Evolutionary conservation across 2,888 invertebrate genomes (phyloP).

Genomic region (Ischnus inquisitorius): DNA sequence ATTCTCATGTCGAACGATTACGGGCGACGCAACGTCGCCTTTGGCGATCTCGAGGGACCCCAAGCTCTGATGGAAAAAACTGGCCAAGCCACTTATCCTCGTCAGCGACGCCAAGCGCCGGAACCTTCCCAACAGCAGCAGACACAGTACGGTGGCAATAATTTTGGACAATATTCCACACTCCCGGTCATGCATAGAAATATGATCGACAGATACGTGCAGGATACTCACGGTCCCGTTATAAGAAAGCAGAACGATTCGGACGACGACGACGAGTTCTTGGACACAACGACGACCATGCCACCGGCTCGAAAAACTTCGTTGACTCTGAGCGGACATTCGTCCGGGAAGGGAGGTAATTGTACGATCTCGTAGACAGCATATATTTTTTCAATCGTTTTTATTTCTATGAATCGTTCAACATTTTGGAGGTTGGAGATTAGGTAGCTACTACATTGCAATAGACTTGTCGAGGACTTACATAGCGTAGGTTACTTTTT

Average conservation of each 20-base stretch:
- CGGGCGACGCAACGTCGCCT: constrained; percentile 52
- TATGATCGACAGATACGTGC: constrained; percentile 79
- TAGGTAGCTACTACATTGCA: too few relatives aligned
- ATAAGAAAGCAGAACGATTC: constrained; percentile 59
- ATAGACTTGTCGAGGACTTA: too few relatives aligned
- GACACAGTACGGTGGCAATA: constrained; percentile 42
- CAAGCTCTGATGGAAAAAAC: constrained; percentile 29
- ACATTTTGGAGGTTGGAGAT: too few relatives aligned
- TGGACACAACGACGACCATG: constrained; percentile 83
- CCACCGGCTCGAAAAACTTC: constrained; percentile 77
- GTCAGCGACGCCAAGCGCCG: constrained; percentile 51
- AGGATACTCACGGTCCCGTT: constrained; percentile 65
- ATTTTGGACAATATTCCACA: constrained; percentile 44
- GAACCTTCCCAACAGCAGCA: constrained; percentile 61
- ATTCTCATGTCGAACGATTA: constrained; percentile 22
- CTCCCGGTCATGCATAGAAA: constrained; percentile 71
- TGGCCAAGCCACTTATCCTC: constrained; percentile 44
- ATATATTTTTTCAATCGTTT: constrained; percentile 6
- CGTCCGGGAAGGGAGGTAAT: constrained; percentile 53
- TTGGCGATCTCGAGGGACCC: constrained; percentile 43
- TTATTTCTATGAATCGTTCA: not conserved
- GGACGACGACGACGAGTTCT: constrained; percentile 83
- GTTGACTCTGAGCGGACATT: constrained; percentile 76
- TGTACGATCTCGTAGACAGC: constrained; percentile 66
- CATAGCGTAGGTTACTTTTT: too few relatives aligned